Base-by-base conservation (phyloP, 2,888 invertebrate species). In the Trachelus stipa region DNA sequence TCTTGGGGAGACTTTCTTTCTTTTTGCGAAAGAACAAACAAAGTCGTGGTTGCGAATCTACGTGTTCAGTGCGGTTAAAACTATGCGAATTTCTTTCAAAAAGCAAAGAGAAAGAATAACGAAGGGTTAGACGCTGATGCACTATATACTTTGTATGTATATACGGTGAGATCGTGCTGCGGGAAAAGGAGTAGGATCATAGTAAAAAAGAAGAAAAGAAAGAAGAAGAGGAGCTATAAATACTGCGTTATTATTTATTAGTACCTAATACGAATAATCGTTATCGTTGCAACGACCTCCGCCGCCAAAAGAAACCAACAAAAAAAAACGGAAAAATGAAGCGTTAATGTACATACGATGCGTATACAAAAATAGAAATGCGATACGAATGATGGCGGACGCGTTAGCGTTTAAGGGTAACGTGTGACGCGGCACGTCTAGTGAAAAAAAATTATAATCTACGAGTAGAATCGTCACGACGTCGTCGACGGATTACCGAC, bases 1-100 rank as follows among this genome's bases (percentile, higher is more conserved):
- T 88, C 87, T 90, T 89, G 88, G 91, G 90, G 88, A 56, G 56
- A 56, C 56, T 56, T 56, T 56, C 69, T 74, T 74, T 37, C 33
- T 12, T 34, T 79, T 77, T 77, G 77, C 34, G 73, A 71, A 79
- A 73, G 34, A 15, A 35, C 34, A 35, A 15, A 31, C 31, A 75
- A 73, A 80, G 79, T 69, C 77, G 71, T 75, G 73, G 76, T 68
- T 69, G 23, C 56, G 56, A 9, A 23, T 23, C 9, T 1, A 56
- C 23, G 56, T 56, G 56, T 56, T 23, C 23, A 56, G 56, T 56
- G 56, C 56, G 23, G 9, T 56, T 56, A 9, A 56, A 56, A 56
- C 56, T 6, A 23, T 56, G 6, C 6, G 6, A 23, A 23, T 56
- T 23, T 56, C 56, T 56, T 56, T 23, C 56, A 0, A 23, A 23